phyloP scores from a whole-genome alignment of 2,888 invertebrate species.

The Anagyrus pseudococci region DNA sequence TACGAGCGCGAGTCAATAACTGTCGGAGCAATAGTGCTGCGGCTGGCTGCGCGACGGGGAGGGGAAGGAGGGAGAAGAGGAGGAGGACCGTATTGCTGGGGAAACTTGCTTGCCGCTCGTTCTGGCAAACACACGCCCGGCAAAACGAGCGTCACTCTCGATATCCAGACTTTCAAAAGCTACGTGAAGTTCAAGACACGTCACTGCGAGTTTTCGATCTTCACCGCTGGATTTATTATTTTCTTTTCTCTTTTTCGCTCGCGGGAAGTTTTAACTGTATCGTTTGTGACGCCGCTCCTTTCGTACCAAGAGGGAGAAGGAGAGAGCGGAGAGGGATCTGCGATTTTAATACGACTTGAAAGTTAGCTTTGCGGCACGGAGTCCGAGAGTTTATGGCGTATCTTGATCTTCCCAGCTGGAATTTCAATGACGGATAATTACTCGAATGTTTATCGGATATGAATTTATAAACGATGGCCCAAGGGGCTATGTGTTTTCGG shows the following conservation, averaged over 20 bases:
- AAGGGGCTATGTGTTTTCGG: no score
- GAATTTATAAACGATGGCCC: no score
- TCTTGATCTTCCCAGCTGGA: neutral
- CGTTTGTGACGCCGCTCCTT: constrained; percentile 4
- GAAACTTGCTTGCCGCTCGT: neutral
- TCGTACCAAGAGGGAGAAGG: neutral
- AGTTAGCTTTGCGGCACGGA: neutral
- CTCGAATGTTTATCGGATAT: neutral
- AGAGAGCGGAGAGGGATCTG: neutral
- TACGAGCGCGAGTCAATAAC: constrained; percentile 25
- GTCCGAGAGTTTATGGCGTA: no score
- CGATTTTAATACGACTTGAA: neutral
- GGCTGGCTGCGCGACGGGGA: neutral
- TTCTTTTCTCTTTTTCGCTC: no score
- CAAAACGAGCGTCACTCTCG: neutral
- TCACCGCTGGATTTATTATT: neutral
- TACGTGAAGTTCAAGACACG: no score
- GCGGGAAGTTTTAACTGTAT: constrained; percentile 8
- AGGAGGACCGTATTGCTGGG: neutral
- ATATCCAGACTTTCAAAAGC: no score
- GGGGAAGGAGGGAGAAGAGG: neutral
- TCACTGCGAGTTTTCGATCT: no score
- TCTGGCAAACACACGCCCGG: neutral
- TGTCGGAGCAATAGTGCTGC: constrained; percentile 7
- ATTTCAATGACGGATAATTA: neutral